Evolutionary conservation across 2,888 invertebrate species (phyloP), one percentile per base, ranked within the genome.

Genomic region (Anodontia alba): DNA sequence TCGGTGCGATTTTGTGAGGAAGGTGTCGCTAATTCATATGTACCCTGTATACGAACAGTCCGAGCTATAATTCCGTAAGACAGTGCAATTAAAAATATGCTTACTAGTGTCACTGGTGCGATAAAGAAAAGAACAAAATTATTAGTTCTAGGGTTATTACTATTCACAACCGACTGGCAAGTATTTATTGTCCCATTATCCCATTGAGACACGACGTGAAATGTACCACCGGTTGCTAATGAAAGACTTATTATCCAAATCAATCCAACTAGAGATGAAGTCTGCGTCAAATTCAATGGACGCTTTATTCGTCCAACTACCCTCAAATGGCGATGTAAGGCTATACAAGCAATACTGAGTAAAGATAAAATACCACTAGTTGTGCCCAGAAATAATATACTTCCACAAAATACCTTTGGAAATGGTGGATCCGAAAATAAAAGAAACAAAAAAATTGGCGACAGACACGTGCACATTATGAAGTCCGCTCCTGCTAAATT

Each of bases 401-500:
- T 87, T 3, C 90, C 90, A 76, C 91, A 92, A 75, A 92, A 91
- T 68, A 90, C 80, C 43, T 80, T 80, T 2, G 91, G 90, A 20
- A 88, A 82, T 3, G 90, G 88, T 12, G 91, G 90, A 46, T 89
- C 87, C 0, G 88, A 83, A 77, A 90, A 92, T 31, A 92, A 79
- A 29, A 90, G 77, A 73, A 89, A 90, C 20, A 92, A 71, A 78
- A 90, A 92, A 26, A 89, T 88, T 1, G 91, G 91, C 0, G 91
- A 85, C n/a, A 92, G 76, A 72, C 90, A 89, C 31, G 88, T 86
- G 67, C 90, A 92, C 76, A 90, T 86, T 29, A 91, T 87, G 71
- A 92, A 89, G 80, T 92, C 91, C 0, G 90, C 88, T 2, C 88
- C 90, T 0, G 91, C 90, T 1, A 92, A 82, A 73, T 92, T 92